Percentiles rank a stretch among this genome's conserved stretches.
Evolutionary conservation across 2,113 vertebrate species (phyloP).

Genomic region (Megaleporinus macrocephalus): DNA sequence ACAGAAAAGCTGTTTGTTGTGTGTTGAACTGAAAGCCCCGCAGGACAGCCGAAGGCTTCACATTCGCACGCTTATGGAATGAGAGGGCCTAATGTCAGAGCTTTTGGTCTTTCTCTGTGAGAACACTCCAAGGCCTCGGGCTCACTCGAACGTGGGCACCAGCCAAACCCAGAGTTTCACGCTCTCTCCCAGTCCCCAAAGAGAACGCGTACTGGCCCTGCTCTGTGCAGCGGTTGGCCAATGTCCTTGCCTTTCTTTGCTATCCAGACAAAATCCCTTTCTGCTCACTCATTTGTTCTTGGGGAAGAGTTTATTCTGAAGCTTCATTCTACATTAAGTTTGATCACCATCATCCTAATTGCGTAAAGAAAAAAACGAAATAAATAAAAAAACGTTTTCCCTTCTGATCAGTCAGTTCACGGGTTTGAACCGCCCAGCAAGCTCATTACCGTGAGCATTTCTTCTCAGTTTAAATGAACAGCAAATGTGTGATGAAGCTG

Average conservation of each 20-base stretch:
- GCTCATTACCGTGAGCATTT: neutral
- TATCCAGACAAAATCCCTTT: neutral
- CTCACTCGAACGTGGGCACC: constrained; percentile 7
- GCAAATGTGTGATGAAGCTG: neutral
- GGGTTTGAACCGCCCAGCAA: neutral
- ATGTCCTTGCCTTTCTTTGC: constrained; percentile 5
- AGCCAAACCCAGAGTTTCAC: neutral
- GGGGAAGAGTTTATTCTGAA: neutral
- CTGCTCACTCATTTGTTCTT: neutral
- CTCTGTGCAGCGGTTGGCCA: neutral
- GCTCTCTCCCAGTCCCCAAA: neutral
- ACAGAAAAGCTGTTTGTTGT: neutral
- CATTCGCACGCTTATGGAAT: constrained; percentile 10
- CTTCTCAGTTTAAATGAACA: neutral
- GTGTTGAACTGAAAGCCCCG: constrained; percentile 12
- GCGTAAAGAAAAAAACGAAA: neutral
- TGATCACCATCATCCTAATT: neutral
- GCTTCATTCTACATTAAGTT: neutral
- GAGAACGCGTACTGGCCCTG: neutral
- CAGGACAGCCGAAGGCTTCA: constrained; percentile 7
- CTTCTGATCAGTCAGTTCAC: neutral
- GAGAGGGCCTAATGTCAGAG: constrained; percentile 32
- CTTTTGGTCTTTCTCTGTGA: constrained; percentile 21
- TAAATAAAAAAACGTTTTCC: neutral
- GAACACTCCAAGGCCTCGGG: constrained; percentile 38